These are phyloP conservation scores for Zaprionus lineosus DNA, from an alignment of 2,888 invertebrate species.

Conservation along the genomic window DNA sequence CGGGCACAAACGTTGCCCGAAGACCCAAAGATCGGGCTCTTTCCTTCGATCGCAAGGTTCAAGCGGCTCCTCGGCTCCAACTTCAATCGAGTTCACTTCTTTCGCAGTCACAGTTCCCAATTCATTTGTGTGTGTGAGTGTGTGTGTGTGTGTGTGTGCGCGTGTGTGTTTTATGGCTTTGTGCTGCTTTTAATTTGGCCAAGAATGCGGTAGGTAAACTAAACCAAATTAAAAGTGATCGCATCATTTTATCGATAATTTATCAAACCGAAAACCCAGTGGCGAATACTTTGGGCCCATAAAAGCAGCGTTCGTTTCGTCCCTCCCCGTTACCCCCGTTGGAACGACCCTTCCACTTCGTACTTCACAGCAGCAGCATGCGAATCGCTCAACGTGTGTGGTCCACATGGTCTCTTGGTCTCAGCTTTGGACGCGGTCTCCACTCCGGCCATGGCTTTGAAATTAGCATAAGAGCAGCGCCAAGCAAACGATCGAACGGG, in stretches of 20 bases:
- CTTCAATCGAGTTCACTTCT: slow-evolving; percentile 28
- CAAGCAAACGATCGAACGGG: slow-evolving; percentile 13
- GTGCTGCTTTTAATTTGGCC: slow-evolving; percentile 59
- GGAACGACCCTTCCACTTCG: no score
- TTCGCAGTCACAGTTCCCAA: slow-evolving; percentile 35
- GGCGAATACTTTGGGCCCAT: slow-evolving; percentile 66
- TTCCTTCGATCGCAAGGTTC: no score
- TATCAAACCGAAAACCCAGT: slow-evolving; percentile 74
- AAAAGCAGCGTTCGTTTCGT: slow-evolving; percentile 57
- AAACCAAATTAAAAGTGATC: slow-evolving; percentile 77
- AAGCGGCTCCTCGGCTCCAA: slow-evolving; percentile 6
- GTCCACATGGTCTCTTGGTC: slow-evolving; percentile 54
- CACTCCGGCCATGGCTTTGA: slow-evolving; percentile 30
- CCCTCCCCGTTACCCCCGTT: neutral
- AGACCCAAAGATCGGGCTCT: slow-evolving; percentile 6
- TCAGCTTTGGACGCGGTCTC: slow-evolving; percentile 5
- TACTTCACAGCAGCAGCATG: slow-evolving; percentile 37
- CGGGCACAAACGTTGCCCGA: no score
- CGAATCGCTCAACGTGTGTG: slow-evolving; percentile 70
- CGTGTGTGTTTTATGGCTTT: slow-evolving; percentile 39
- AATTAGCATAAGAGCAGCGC: slow-evolving; percentile 68
- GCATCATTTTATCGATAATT: slow-evolving; percentile 78
- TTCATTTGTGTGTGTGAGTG: slow-evolving; percentile 6
- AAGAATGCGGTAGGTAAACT: slow-evolving; percentile 78
- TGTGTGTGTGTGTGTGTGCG: slow-evolving; percentile 8